Base-by-base conservation (phyloP, 35 echinoderm and acorn worm genomes). In the Stichopus chloronotus region DNA sequence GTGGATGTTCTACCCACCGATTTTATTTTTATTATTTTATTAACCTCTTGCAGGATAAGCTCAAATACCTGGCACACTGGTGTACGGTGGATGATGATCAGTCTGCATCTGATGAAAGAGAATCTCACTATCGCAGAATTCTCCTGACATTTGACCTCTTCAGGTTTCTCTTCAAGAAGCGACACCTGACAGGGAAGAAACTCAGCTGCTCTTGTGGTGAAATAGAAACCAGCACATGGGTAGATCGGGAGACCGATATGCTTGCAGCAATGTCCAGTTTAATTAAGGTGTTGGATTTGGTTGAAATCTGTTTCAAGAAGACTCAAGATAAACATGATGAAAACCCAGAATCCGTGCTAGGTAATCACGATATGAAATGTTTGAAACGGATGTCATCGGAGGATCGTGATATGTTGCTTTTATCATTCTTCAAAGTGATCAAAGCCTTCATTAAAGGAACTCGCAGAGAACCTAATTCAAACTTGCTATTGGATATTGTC, bases 121-220 rank as follows among this genome's bases (percentile, higher is more conserved):
- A 7, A 4, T 55, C 25, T 55, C 9, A 13, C 55, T 83, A 56
- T n/a, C 55, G 13, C 53, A 24, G 55, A 17, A 55, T 43, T 19
- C 80, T 83, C 10, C 43, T 56, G 55, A 83, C 80, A 5, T 83
- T 83, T 83, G 80, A 83, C 52, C 80, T 83, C 11, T 55, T 83
- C 16, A 83, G 80, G 55, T n/a, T 83, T 4, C 80, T 83, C 10
- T 83, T 24, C 53, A 83, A 83, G 80, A 12, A 83, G 8, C 55
- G 3, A 9, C 11, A 83, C 25, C 4, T 55, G 43, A 12, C 6
- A 14, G 55, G 55, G 14, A 1, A 5, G 4, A 43, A 52, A 14
- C 7, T 2, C 22, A 16, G 19, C 11, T 85, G 82, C n/a, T 23
- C 13, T 59, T 57, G 82, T 85, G 82, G 12, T n/a, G 55, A 9